Percentiles rank a stretch among this genome's conserved stretches.
These are phyloP conservation scores for Eulacestoma nigropectus DNA, from an alignment of 2,113 vertebrate genomes.

Conservation along the genomic window DNA sequence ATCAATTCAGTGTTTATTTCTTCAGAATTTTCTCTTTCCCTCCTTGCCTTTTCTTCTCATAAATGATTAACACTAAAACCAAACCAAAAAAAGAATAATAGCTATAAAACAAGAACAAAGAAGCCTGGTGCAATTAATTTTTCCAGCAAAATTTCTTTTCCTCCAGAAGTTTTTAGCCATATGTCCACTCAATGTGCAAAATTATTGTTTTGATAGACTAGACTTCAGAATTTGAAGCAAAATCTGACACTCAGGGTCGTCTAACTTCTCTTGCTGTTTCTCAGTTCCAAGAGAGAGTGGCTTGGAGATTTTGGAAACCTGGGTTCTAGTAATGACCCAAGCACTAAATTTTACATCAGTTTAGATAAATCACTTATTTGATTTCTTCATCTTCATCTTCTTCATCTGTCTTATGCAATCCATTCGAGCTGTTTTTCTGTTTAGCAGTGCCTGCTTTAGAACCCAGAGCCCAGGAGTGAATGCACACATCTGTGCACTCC, in stretches of 20 bases:
- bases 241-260: accelerated
- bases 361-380: background rate
- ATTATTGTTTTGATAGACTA: background rate
- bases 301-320: background rate
- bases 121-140: background rate
- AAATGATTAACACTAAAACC: background rate
- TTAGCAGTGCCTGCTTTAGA: background rate
- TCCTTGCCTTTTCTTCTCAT: background rate
- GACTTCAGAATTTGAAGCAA: background rate
- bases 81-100: background rate
- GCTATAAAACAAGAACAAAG: background rate
- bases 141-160: background rate
- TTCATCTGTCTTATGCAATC: background rate
- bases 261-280: background rate
- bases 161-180: background rate
- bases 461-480: background rate
- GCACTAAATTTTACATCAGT: background rate
- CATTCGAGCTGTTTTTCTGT: background rate
- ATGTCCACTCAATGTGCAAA: background rate
- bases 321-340: background rate
- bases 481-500: background rate
- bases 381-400: background rate
- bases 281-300: background rate
- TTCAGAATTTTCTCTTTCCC: background rate
- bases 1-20: background rate